Evolutionary conservation across 2,888 invertebrate species (phyloP).

Genomic region (Latrodectus elegans): DNA sequence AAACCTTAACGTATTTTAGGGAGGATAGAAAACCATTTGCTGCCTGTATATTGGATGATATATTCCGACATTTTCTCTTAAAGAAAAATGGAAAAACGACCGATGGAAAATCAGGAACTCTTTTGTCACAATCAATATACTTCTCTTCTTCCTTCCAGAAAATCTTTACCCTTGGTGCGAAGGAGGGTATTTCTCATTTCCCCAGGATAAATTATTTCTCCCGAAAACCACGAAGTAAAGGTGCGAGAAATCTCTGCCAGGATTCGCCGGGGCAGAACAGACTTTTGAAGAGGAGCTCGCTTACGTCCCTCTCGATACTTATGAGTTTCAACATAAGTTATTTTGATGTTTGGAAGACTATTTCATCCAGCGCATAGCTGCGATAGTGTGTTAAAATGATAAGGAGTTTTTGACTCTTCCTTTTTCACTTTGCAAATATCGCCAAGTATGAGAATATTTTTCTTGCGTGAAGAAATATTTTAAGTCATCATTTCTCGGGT

Average conservation of each 20-base stretch:
- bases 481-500: neutral
- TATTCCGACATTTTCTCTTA: constrained; percentile 36
- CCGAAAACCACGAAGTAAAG: constrained; percentile 24
- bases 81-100: constrained; percentile 50
- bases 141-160: constrained; percentile 18
- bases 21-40: constrained; percentile 39
- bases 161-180: neutral
- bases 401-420: constrained; percentile 1
- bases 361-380: constrained; percentile 3
- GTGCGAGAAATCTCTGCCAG: constrained; percentile 2
- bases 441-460: constrained; percentile 5
- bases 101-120: constrained; percentile 54
- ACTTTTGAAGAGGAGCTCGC: constrained; percentile 1
- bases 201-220: constrained; percentile 33
- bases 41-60: constrained; percentile 42
- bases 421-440: neutral
- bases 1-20: constrained; percentile 47
- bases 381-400: constrained; percentile 6
- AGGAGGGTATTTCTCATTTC: constrained; percentile 41
- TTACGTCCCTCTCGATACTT: neutral
- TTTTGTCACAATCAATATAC: constrained; percentile 57
- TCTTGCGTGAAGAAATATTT: neutral
- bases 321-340: constrained; percentile 32
- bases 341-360: constrained; percentile 8
- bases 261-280: constrained; percentile 11